These are phyloP conservation scores for Stenotaenia linearis DNA, from an alignment of 2,888 invertebrate species.

Conservation along the genomic window DNA sequence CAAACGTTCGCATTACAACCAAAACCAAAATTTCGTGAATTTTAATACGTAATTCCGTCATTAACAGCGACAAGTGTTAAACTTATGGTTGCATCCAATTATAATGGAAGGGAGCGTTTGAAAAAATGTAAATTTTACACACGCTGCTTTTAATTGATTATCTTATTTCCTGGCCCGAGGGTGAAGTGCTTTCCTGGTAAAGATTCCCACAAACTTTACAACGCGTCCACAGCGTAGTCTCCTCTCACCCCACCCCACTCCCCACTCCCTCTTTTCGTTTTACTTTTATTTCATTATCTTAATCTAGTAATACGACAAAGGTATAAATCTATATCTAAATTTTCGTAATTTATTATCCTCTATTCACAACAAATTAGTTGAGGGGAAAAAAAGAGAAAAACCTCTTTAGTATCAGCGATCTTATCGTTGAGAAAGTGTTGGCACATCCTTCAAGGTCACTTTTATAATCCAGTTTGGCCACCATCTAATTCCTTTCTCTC, in stretches of 20 bases:
- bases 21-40: too few relatives aligned
- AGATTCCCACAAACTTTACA: conserved; percentile 13
- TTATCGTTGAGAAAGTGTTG: conserved; percentile 13
- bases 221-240: too few relatives aligned
- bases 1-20: too few relatives aligned
- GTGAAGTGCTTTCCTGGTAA: neutral
- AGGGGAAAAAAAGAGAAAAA: neutral
- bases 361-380: conserved; percentile 19
- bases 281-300: neutral
- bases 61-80: too few relatives aligned
- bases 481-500: conserved; percentile 3
- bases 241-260: too few relatives aligned
- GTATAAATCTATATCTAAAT: neutral
- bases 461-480: conserved; percentile 26
- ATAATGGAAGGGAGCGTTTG: too few relatives aligned
- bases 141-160: conserved; percentile 10
- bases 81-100: too few relatives aligned
- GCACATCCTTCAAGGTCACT: conserved; percentile 5
- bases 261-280: neutral
- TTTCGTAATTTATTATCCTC: neutral
- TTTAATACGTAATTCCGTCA: too few relatives aligned
- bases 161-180: conserved; percentile 14
- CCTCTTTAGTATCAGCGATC: neutral
- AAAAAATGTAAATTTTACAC: conserved; percentile 21
- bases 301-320: neutral